phyloP scores from a whole-genome alignment of 2,888 invertebrate species.

The Nesidiocoris tenuis region DNA sequence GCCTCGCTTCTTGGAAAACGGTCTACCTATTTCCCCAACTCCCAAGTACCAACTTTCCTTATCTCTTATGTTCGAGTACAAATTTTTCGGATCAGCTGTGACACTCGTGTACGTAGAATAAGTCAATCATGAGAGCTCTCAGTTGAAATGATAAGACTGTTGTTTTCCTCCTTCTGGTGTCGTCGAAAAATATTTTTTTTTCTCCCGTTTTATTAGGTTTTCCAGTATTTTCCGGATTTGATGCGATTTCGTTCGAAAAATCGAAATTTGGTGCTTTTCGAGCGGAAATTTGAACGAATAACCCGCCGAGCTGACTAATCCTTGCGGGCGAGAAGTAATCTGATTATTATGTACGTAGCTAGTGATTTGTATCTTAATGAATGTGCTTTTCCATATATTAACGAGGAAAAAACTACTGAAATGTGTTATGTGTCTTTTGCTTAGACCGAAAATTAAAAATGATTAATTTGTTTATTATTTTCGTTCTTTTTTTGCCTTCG shows the following conservation, averaged over 20 bases:
- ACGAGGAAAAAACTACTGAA: background rate
- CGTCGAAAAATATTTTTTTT: too few relatives aligned
- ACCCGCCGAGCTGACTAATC: background rate
- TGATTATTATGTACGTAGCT: background rate
- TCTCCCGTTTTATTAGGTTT: too few relatives aligned
- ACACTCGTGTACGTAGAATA: background rate
- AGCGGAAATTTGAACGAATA: too few relatives aligned
- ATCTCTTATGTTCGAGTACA: background rate
- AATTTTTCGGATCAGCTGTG: background rate
- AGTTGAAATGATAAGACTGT: background rate
- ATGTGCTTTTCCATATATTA: background rate
- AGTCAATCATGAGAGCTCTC: background rate
- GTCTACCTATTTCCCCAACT: too few relatives aligned
- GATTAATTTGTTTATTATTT: background rate
- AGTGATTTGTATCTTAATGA: background rate
- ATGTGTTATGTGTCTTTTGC: background rate
- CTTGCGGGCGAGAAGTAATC: background rate
- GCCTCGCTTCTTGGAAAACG: too few relatives aligned
- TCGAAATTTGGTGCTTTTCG: too few relatives aligned
- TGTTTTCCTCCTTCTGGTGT: background rate
- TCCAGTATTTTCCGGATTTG: too few relatives aligned
- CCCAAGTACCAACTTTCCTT: background rate
- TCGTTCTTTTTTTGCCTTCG: too few relatives aligned
- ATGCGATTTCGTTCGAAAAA: too few relatives aligned
- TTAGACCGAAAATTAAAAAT: background rate